These are phyloP conservation scores for Spermophilus dauricus DNA, from an alignment of 2,113 vertebrate species.

Conservation along the genomic window DNA sequence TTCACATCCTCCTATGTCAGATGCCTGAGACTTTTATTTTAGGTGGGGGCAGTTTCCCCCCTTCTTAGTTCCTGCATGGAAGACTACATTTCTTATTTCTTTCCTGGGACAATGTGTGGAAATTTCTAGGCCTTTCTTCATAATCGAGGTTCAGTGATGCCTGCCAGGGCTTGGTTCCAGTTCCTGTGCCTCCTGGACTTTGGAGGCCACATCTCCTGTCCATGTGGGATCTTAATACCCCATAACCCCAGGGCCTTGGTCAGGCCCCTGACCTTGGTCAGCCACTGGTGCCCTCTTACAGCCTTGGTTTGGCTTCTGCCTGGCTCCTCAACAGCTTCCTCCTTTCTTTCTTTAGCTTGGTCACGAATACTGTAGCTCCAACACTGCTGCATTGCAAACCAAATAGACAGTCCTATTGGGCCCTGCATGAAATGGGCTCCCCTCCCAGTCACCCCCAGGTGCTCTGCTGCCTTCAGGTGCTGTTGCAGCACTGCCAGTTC, in stretches of 20 bases:
- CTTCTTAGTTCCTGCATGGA: not conserved
- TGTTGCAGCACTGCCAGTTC: not conserved
- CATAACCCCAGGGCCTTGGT: not conserved
- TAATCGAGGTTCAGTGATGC: not conserved
- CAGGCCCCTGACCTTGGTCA: too few relatives aligned
- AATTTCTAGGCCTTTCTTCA: not conserved
- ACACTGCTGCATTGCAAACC: not conserved
- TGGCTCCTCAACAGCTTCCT: not conserved
- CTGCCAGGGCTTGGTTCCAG: not conserved
- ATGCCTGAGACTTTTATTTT: not conserved
- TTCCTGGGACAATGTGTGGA: not conserved
- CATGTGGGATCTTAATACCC: not conserved
- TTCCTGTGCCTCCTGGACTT: not conserved
- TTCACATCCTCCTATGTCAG: not conserved
- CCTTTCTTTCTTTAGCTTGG: not conserved
- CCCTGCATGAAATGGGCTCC: not conserved
- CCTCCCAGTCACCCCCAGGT: rapidly evolving
- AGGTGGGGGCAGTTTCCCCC: not conserved
- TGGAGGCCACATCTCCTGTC: not conserved
- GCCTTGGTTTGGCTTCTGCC: not conserved
- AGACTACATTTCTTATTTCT: not conserved
- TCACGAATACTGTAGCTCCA: not conserved
- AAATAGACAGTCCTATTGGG: not conserved
- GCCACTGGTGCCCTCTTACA: not conserved
- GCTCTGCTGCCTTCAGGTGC: not conserved